Conservation (phyloP, 35 echinoderm and acorn worm species). For the Strongylocentrotus purpuratus region DNA sequence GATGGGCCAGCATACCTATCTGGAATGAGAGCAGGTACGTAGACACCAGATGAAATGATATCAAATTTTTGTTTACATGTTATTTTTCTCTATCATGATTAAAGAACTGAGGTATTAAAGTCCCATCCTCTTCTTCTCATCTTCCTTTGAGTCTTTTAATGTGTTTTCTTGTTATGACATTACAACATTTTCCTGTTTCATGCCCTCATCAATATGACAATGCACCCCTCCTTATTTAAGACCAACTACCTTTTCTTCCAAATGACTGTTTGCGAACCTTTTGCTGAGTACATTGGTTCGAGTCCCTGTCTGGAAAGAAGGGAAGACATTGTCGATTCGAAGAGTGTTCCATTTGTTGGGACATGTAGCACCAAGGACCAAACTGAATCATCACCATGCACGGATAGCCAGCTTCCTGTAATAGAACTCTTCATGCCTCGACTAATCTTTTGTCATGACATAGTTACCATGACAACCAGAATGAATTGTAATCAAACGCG, state of each 20-base stretch:
- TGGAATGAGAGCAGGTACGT: constrained; percentile 82
- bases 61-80: background rate
- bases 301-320: background rate
- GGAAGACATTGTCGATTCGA: background rate
- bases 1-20: constrained; percentile 75
- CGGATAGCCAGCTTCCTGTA: background rate
- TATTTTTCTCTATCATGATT: no score
- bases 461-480: background rate
- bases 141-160: no score
- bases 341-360: background rate
- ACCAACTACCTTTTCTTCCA: no score
- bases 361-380: background rate
- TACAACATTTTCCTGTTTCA: no score
- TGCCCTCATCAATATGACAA: no score
- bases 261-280: no score
- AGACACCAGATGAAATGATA: background rate
- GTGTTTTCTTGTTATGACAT: no score
- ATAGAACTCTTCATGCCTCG: background rate
- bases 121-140: no score
- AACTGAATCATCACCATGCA: background rate
- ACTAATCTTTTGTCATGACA: constrained; percentile 18
- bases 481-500: background rate
- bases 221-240: no score
- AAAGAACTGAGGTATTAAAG: no score
- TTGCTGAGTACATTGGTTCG: background rate